Conservation (phyloP, 2,888 invertebrate species). For the Meiosimyza platycephala region DNA sequence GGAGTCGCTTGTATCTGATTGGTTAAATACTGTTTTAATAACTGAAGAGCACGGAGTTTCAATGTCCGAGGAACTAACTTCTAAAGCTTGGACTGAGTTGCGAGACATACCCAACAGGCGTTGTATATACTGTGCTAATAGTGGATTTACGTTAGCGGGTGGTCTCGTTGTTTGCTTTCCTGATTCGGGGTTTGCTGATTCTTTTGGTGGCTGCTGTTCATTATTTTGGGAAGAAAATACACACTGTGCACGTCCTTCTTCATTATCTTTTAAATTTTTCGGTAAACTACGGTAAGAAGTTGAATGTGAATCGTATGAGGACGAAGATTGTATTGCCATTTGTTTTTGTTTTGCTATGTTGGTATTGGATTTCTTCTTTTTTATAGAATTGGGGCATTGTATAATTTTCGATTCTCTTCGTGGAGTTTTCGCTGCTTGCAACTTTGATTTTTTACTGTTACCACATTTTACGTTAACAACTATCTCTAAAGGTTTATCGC, state of each 20-base stretch:
- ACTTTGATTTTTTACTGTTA: no score
- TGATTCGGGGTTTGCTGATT: neutral
- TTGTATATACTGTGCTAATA: slow-evolving; percentile 67
- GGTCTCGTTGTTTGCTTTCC: neutral
- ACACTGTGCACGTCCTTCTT: no score
- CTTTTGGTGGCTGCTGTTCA: neutral
- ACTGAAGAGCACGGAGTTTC: slow-evolving; percentile 69
- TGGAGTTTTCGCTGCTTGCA: slow-evolving; percentile 45
- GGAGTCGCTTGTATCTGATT: slow-evolving; percentile 43
- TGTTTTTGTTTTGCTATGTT: slow-evolving; percentile 36
- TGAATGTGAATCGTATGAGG: slow-evolving; percentile 36
- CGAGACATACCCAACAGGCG: slow-evolving; percentile 70
- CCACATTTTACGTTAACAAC: slow-evolving; percentile 58
- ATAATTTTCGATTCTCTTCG: slow-evolving; percentile 47
- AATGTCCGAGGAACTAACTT: slow-evolving; percentile 68
- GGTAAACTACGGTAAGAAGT: slow-evolving; percentile 44
- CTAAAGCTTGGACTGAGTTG: slow-evolving; percentile 67
- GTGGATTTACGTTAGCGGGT: slow-evolving; percentile 56
- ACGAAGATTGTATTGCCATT: slow-evolving; percentile 50
- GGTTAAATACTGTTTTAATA: slow-evolving; percentile 66
- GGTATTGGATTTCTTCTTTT: slow-evolving; percentile 33
- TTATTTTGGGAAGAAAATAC: no score
- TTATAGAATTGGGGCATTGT: slow-evolving; percentile 39
- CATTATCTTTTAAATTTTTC: neutral
- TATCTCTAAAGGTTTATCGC: slow-evolving; percentile 55